Conservation (phyloP, 1,140 invertebrate genomes). For the Papilio xuthus region DNA sequence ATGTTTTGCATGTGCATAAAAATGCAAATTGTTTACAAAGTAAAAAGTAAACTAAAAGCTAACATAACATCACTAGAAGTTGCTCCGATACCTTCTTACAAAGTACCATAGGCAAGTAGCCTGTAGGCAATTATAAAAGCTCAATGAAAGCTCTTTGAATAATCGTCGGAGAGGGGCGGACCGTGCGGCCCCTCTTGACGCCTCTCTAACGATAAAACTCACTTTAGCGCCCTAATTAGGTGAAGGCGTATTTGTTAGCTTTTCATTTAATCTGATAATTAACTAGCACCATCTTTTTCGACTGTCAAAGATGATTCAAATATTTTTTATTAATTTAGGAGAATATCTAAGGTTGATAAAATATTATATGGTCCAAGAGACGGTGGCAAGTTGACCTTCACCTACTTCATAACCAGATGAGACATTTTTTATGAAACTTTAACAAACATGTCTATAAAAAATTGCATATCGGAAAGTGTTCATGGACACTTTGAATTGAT, state of each 20-base stretch:
- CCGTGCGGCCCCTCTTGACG: conserved; percentile 20
- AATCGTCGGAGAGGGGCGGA: conserved; percentile 9
- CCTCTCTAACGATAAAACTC: conserved; percentile 26
- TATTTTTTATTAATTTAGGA: not conserved
- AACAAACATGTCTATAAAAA: too few relatives aligned
- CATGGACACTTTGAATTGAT: too few relatives aligned
- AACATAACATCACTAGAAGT: not conserved
- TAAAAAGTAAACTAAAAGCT: too few relatives aligned
- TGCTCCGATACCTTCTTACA: not conserved
- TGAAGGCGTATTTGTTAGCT: conserved; percentile 23
- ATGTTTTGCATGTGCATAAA: too few relatives aligned
- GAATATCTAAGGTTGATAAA: too few relatives aligned
- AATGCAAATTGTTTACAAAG: too few relatives aligned
- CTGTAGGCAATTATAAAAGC: conserved; percentile 32
- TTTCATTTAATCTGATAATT: not conserved
- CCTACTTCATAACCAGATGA: too few relatives aligned
- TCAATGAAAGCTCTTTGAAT: conserved; percentile 29
- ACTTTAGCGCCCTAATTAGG: conserved; percentile 34
- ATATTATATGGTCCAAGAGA: too few relatives aligned
- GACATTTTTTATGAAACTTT: too few relatives aligned
- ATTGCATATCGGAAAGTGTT: too few relatives aligned
- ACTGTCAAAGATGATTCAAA: not conserved
- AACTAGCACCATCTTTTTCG: not conserved
- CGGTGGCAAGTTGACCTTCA: too few relatives aligned
- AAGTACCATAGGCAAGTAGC: not conserved